Percentiles rank a stretch among this genome's conserved stretches.
Evolutionary conservation across 2,113 vertebrate species (phyloP).

Genomic region (Lepus americanus): DNA sequence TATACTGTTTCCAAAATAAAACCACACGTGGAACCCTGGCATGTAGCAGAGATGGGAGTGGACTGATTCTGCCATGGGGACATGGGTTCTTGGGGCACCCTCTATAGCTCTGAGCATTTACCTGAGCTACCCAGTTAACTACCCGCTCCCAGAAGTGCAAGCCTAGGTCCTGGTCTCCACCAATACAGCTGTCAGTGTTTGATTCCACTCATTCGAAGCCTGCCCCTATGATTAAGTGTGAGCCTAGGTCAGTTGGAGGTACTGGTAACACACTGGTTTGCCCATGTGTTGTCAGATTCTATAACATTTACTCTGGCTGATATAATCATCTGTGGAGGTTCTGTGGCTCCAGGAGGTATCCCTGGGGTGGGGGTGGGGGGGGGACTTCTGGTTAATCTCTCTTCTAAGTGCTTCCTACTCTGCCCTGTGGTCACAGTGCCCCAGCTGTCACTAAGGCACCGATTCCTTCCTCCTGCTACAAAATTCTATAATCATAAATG

Average conservation of each 20-base stretch:
- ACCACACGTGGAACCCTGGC: background rate
- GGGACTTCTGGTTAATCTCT: background rate
- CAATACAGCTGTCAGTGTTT: background rate
- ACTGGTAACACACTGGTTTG: background rate
- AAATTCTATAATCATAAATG: constrained; percentile 39
- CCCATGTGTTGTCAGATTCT: background rate
- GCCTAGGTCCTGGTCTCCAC: background rate
- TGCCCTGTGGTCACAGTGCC: background rate
- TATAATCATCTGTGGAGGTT: background rate
- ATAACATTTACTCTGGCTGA: background rate
- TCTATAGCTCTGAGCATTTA: background rate
- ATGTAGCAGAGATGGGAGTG: background rate
- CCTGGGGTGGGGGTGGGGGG: background rate
- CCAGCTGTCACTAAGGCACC: background rate
- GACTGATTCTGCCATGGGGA: background rate
- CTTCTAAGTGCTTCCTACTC: background rate
- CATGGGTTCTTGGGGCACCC: rapidly evolving
- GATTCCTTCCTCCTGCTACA: background rate
- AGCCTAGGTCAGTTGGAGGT: background rate
- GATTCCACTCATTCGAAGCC: background rate
- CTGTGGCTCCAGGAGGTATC: background rate
- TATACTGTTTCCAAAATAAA: background rate
- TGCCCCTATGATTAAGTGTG: background rate
- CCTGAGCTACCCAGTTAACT: background rate
- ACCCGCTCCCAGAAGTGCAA: background rate